phyloP scores from a whole-genome alignment of 92 coral and sea anemone genomes.

The Montipora capitata region DNA sequence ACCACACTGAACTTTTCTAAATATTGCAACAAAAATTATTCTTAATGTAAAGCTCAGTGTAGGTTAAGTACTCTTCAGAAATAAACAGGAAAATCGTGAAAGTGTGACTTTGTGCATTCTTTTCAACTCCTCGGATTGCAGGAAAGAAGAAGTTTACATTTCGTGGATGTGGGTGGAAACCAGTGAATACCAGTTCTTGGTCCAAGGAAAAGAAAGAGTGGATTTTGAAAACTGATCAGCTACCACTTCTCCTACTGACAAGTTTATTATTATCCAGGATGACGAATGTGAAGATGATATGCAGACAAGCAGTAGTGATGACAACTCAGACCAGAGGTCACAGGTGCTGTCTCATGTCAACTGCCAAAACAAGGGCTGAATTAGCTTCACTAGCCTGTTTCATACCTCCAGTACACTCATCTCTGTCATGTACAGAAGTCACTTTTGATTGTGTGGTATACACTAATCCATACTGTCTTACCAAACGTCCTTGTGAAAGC shows the following conservation, averaged over 20 bases:
- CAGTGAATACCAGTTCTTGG: conserved; percentile 26
- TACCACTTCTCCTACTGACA: neutral
- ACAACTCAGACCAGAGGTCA: neutral
- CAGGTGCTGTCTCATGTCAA: conserved; percentile 18
- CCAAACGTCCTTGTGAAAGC: conserved; percentile 40
- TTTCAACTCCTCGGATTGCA: neutral
- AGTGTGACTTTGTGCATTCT: neutral
- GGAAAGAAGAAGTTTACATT: conserved; percentile 56
- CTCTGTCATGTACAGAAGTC: neutral
- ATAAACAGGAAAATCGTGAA: neutral
- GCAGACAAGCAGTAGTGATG: neutral
- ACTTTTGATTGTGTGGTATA: neutral
- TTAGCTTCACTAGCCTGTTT: conserved; percentile 16
- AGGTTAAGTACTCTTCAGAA: conserved; percentile 6
- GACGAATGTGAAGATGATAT: neutral
- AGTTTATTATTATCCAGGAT: neutral
- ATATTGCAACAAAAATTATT: neutral
- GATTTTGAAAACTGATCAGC: neutral
- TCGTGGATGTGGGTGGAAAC: conserved; percentile 74
- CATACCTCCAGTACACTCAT: conserved; percentile 1
- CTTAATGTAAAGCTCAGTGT: neutral
- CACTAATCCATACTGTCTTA: conserved; percentile 23
- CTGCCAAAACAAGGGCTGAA: conserved; percentile 11
- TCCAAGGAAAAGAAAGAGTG: conserved; percentile 31
- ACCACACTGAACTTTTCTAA: neutral